A percentile compares a stretch with the other conserved stretches of the same genome.
Evolutionary conservation across 2,797 vertebrate genomes (phyloP).

Genomic region (Sorex maritimensis): DNA sequence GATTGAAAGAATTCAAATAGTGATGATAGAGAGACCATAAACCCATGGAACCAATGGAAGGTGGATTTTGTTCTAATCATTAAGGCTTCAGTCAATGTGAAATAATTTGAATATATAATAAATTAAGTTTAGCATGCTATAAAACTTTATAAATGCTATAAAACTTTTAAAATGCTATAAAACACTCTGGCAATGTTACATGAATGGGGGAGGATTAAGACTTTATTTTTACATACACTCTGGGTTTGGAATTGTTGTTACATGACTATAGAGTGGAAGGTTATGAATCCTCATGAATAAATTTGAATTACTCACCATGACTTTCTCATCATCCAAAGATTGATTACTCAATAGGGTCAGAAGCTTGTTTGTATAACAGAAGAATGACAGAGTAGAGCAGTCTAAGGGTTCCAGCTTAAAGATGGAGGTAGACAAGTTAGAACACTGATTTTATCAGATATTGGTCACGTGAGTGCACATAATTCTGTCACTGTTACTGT

Average conservation of each 20-base stretch:
- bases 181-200: background rate
- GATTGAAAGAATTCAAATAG: background rate
- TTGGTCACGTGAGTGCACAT: background rate
- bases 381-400: background rate
- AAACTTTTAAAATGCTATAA: background rate
- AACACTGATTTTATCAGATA: background rate
- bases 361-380: slow-evolving; percentile 17
- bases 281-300: slow-evolving; percentile 37
- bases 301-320: background rate
- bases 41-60: background rate
- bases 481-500: background rate
- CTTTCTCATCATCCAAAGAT: slow-evolving; percentile 1
- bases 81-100: background rate
- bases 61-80: background rate
- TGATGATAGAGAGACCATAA: background rate
- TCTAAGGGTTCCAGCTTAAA: background rate
- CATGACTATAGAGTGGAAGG: background rate
- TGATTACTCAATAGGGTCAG: slow-evolving; percentile 50
- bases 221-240: slow-evolving; percentile 25
- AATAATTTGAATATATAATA: background rate
- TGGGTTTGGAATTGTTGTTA: background rate
- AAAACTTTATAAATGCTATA: background rate
- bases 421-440: background rate
- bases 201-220: background rate
- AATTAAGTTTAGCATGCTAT: background rate